Percentiles rank a stretch among this genome's conserved stretches.
These are phyloP conservation scores for Austrofundulus limnaeus DNA, from an alignment of 2,113 vertebrate genomes.

Conservation along the genomic window DNA sequence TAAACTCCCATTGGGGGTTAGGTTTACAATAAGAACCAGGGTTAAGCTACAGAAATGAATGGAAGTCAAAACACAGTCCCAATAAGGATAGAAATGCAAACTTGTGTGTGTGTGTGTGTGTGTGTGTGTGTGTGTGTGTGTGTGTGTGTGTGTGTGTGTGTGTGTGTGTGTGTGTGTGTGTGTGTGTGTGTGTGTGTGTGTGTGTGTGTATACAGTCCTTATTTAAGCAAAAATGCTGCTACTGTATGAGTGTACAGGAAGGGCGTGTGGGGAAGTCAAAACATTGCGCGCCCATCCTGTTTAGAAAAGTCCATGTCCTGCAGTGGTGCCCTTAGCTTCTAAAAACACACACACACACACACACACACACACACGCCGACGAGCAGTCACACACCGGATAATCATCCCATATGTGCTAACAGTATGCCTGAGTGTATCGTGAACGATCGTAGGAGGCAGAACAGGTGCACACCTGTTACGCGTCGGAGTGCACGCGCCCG, in stretches of 20 bases:
- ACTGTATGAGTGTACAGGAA: constrained; percentile 79
- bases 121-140: no score
- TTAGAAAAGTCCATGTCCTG: constrained; percentile 79
- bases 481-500: constrained; percentile 1
- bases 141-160: no score
- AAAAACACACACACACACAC: constrained; percentile 39
- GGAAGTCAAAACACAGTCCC: no score
- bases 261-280: constrained; percentile 82
- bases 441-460: constrained; percentile 46
- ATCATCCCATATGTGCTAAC: constrained; percentile 61
- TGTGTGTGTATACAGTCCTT: constrained; percentile 33
- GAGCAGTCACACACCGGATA: constrained; percentile 39
- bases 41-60: no score
- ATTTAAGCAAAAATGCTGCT: constrained; percentile 65
- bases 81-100: no score
- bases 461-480: constrained; percentile 75
- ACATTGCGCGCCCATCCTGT: constrained; percentile 82
- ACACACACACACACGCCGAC: constrained; percentile 23
- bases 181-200: constrained; percentile 1
- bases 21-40: no score
- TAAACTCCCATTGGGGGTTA: no score
- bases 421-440: constrained; percentile 35
- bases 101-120: no score
- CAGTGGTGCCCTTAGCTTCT: constrained; percentile 67
- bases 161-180: no score